Percentiles rank a stretch among this genome's conserved stretches.
Conservation (phyloP, 2,797 vertebrate genomes). For the Phalloptychus januarius region DNA sequence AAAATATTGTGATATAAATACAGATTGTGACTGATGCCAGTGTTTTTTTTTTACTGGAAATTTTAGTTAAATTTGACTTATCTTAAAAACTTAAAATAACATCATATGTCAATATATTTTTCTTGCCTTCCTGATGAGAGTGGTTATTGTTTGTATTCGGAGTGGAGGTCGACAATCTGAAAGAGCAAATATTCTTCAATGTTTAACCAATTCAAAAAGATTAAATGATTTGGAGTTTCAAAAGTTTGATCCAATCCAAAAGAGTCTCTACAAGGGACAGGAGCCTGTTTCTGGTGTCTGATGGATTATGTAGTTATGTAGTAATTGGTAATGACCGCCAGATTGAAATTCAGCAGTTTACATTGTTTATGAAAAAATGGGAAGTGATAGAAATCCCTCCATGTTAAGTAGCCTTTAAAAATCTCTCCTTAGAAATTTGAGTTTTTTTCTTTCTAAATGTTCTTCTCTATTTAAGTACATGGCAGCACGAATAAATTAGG, state of each 20-base stretch:
- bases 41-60: background rate
- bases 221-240: background rate
- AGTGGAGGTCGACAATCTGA: background rate
- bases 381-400: background rate
- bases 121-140: background rate
- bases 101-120: background rate
- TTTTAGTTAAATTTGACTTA: background rate
- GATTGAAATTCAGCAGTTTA: background rate
- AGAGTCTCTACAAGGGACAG: background rate
- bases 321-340: background rate
- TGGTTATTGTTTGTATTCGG: background rate
- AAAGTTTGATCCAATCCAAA: background rate
- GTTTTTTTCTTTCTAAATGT: background rate
- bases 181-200: background rate
- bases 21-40: too few species aligned
- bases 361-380: background rate
- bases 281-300: background rate
- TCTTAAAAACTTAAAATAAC: background rate
- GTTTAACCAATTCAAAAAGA: background rate
- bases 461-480: background rate
- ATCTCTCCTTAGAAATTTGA: background rate
- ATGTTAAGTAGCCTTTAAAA: background rate
- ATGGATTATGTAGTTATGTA: background rate
- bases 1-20: too few species aligned
- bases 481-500: constrained; percentile 41